Base-by-base conservation (phyloP, 2,113 vertebrate species). In the Agelaius phoeniceus region DNA sequence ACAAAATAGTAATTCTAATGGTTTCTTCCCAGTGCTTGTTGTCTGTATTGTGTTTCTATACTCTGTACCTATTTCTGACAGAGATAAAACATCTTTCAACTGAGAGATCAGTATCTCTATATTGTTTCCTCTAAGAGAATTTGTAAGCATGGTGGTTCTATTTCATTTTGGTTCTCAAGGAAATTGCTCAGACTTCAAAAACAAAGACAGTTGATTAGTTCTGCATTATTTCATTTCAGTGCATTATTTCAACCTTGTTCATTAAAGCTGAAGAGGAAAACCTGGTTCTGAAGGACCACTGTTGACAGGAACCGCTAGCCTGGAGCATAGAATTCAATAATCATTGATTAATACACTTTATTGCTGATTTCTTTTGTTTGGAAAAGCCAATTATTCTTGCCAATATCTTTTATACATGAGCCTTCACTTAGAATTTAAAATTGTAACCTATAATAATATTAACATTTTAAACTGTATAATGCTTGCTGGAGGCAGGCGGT, bases 281-380 rank as follows among this genome's bases (percentile, higher is more conserved):
- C 91, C 74, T 92, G 81, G 49, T 54, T 95, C 89, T 97, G 90
- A 97, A 97, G 94, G 94, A 96, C 88, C 78, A 28, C 10, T 80
- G 63, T 96, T 96, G 89, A 95, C 92, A 95, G 94, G 93, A 98
- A 73, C 55, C 87, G 95, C 65, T 97, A 96, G 89, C 91, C 88
- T 97, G 72, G 72, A 96, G 96, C 92, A 85, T 49, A 82, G 84
- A 96, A 98, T 96, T 96, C 96, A 98, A 91, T 98, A 97, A 91
- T 84, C 91, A 96, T 97, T 97, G 97, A 98, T 98, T 97, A 97
- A 94, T 95, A 89, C 81, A 96, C 83, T 97, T 98, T 95, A 95
- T 84, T 97, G 88, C 87, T 97, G 90, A 94, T 97, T 93, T 97
- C 58, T 96, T 97, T 96, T 86, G 63, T 91, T 95, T 96, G 93